These are phyloP conservation scores for Athalia rosae DNA, from an alignment of 2,888 invertebrate species.

Conservation along the genomic window DNA sequence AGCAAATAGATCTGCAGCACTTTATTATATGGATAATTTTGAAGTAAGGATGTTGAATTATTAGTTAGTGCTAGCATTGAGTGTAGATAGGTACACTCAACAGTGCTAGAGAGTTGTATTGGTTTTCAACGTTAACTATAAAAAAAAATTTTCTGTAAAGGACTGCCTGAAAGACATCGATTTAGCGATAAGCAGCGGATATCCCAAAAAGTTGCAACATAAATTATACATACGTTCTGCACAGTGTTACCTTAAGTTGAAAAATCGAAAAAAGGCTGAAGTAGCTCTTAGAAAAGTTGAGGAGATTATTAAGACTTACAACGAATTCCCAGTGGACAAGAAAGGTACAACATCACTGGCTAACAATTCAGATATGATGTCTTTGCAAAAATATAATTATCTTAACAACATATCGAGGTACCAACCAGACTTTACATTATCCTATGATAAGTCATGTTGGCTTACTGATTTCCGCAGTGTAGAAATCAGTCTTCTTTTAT, in stretches of 20 bases:
- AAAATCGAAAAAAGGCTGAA: slow-evolving; percentile 71
- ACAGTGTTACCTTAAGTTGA: slow-evolving; percentile 79
- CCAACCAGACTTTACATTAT: too few relatives aligned
- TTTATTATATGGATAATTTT: slow-evolving; percentile 78
- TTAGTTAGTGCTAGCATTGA: background rate
- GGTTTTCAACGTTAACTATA: slow-evolving; percentile 54
- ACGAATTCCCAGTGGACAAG: slow-evolving; percentile 50
- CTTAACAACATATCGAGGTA: background rate
- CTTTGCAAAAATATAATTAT: too few relatives aligned
- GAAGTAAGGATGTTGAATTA: slow-evolving; percentile 73
- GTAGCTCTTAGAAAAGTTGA: slow-evolving; percentile 56
- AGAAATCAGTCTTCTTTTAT: background rate
- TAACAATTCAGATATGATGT: too few relatives aligned
- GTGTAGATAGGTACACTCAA: background rate
- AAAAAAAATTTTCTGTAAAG: slow-evolving; percentile 63
- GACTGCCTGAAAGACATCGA: slow-evolving; percentile 80
- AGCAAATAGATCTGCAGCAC: slow-evolving; percentile 82
- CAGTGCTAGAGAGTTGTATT: slow-evolving; percentile 17
- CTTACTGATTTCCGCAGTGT: too few relatives aligned
- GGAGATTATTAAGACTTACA: slow-evolving; percentile 51
- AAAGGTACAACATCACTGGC: slow-evolving; percentile 55
- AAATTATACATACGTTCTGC: slow-evolving; percentile 82
- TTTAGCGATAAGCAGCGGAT: slow-evolving; percentile 77
- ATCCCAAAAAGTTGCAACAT: slow-evolving; percentile 78
- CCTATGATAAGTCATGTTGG: too few relatives aligned